Conservation (phyloP, 1,140 invertebrate genomes). For the Lordiphosa clarofinis region DNA sequence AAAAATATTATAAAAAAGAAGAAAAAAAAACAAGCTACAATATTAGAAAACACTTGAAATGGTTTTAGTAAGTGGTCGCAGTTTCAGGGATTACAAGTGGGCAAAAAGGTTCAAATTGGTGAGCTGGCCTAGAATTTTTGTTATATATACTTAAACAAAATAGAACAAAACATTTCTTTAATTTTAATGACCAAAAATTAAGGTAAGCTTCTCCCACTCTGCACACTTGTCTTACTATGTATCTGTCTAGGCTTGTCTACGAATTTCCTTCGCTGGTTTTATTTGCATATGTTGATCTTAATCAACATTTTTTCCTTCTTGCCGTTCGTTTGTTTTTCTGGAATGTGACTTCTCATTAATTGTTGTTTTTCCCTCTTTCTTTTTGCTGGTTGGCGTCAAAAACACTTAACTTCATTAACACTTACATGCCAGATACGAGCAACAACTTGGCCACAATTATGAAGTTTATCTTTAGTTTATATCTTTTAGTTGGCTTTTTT, state of each 20-base stretch:
- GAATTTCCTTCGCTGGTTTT: neutral
- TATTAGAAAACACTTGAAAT: constrained; percentile 40
- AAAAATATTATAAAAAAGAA: constrained; percentile 32
- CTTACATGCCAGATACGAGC: constrained; percentile 70
- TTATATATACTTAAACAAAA: too few relatives aligned
- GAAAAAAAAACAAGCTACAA: constrained; percentile 12
- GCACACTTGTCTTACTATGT: neutral
- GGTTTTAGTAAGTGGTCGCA: constrained; percentile 29
- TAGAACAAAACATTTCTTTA: too few relatives aligned
- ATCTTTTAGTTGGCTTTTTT: constrained; percentile 39
- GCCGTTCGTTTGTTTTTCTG: constrained; percentile 21
- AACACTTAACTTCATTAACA: constrained; percentile 78
- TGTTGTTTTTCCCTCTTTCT: constrained; percentile 31
- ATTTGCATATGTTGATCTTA: constrained; percentile 65
- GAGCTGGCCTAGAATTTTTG: too few relatives aligned
- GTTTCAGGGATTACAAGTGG: neutral
- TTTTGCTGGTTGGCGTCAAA: constrained; percentile 60
- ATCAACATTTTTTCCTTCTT: constrained; percentile 50
- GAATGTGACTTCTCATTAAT: constrained; percentile 72
- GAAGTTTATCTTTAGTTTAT: constrained; percentile 73
- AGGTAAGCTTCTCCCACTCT: too few relatives aligned
- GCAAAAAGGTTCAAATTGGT: neutral
- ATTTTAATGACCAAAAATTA: too few relatives aligned
- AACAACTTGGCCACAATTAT: constrained; percentile 61
- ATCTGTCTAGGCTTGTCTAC: constrained; percentile 3